Evolutionary conservation across 2,113 vertebrate genomes (phyloP), one percentile per base, ranked within the genome.

Genomic region (Carlito syrichta): DNA sequence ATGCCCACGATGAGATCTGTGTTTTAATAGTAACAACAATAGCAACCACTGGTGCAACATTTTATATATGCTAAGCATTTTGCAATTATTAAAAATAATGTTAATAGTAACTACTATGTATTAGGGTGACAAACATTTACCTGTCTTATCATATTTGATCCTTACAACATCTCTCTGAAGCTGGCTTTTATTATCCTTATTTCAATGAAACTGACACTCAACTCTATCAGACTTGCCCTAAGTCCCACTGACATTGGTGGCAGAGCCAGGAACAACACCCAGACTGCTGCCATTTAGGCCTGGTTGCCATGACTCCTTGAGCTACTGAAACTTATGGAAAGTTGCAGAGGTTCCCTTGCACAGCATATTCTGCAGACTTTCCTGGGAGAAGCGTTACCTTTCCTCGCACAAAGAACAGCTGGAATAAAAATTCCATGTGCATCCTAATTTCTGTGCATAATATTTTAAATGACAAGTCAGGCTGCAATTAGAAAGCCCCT

Each of bases 401-500:
- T 73, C 63, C n/a, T 62, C 84, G 35, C 87, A 96, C 87, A 97
- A 68, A 92, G 71, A 96, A 69, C 63, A 16, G 7, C 86, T 68
- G 77, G 93, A 93, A 92, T 92, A 79, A 92, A 89, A 97, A 95
- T 97, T 95, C 92, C 77, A 56, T 0, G 19, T 56, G 89, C 97
- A 78, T 96, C 68, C 43, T 71, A 85, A 97, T 84, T 84, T 77
- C 83, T 88, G 60, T 58, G 62, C 40, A 27, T 89, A 35, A 83
- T 66, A 92, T 93, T 95, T 94, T 91, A 97, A 97, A 93, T 68
- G 69, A 83, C 82, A 96, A 86, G 89, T 86, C 86, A 93, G 87
- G 25, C 68, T 79, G 54, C 92, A 96, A 91, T 97, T 96, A 96
- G 91, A 86, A 91, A 94, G 66, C 22, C 79, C 89, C 91, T 5